Conservation (phyloP, 1,140 invertebrate species). For the Calosoma granatense region DNA sequence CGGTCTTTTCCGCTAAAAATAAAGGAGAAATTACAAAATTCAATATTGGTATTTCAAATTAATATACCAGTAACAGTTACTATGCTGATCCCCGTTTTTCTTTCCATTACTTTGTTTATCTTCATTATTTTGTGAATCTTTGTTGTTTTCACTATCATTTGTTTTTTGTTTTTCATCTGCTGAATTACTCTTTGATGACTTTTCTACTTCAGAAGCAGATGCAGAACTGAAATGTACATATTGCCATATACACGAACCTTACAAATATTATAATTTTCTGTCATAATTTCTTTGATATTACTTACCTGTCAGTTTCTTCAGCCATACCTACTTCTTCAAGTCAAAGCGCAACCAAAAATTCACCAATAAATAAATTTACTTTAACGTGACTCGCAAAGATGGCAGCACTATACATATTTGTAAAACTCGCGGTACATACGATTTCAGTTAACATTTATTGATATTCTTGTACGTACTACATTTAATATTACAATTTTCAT, state of each 20-base stretch:
- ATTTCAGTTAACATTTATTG: too few relatives aligned
- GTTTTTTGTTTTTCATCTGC: not conserved
- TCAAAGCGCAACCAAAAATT: too few relatives aligned
- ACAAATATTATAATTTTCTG: not conserved
- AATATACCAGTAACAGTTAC: constrained; percentile 21
- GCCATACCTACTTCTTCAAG: too few relatives aligned
- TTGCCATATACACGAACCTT: too few relatives aligned
- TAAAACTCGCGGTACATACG: too few relatives aligned
- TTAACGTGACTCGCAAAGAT: too few relatives aligned
- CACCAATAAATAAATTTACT: too few relatives aligned
- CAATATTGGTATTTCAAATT: not conserved
- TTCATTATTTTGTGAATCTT: not conserved
- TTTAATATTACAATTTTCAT: too few relatives aligned
- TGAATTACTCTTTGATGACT: not conserved
- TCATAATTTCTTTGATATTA: not conserved
- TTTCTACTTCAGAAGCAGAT: not conserved
- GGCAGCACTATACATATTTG: too few relatives aligned
- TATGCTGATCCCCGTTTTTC: constrained; percentile 15
- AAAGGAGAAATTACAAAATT: constrained; percentile 9
- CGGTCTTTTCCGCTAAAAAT: constrained; percentile 77
- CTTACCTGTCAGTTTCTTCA: not conserved
- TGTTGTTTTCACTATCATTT: not conserved
- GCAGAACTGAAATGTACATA: not conserved
- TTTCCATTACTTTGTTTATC: constrained; percentile 16
- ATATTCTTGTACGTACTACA: too few relatives aligned